A percentile compares a stretch with the other conserved stretches of the same genome.
phyloP scores from a whole-genome alignment of 2,888 invertebrate genomes.

The Ganaspis brasiliensis region DNA sequence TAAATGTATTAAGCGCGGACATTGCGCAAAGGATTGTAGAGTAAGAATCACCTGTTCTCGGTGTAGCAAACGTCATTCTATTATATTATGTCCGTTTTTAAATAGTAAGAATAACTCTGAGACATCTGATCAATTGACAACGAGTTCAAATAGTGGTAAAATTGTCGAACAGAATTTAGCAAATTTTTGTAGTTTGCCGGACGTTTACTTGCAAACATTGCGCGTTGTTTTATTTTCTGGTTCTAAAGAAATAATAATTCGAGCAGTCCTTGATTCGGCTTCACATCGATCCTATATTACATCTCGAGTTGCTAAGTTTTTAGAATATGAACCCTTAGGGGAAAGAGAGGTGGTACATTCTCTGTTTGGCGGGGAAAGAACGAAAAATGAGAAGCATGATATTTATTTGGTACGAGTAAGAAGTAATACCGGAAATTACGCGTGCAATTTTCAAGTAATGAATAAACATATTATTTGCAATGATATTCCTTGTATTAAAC shows the following conservation, averaged over 20 bases:
- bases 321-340: constrained; percentile 56
- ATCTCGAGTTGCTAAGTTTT: constrained; percentile 52
- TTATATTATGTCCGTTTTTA: constrained; percentile 60
- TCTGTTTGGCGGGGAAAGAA: constrained; percentile 53
- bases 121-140: no score
- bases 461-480: constrained; percentile 56
- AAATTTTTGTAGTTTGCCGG: constrained; percentile 46
- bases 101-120: constrained; percentile 1
- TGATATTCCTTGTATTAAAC: constrained; percentile 51
- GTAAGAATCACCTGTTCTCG: constrained; percentile 58
- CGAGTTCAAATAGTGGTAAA: constrained; percentile 30
- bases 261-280: constrained; percentile 63
- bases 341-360: constrained; percentile 44
- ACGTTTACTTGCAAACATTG: constrained; percentile 62
- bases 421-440: constrained; percentile 56
- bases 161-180: constrained; percentile 50
- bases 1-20: constrained; percentile 63
- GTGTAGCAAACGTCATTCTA: constrained; percentile 60
- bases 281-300: constrained; percentile 64
- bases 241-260: constrained; percentile 46
- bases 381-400: constrained; percentile 51
- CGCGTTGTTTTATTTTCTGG: constrained; percentile 57
- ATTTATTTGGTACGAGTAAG: constrained; percentile 54
- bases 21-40: constrained; percentile 60
- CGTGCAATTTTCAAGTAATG: constrained; percentile 61